Evolutionary conservation across 64 coral and sea anemone species (phyloP).

Genomic region (Stichodactyla helianthus): DNA sequence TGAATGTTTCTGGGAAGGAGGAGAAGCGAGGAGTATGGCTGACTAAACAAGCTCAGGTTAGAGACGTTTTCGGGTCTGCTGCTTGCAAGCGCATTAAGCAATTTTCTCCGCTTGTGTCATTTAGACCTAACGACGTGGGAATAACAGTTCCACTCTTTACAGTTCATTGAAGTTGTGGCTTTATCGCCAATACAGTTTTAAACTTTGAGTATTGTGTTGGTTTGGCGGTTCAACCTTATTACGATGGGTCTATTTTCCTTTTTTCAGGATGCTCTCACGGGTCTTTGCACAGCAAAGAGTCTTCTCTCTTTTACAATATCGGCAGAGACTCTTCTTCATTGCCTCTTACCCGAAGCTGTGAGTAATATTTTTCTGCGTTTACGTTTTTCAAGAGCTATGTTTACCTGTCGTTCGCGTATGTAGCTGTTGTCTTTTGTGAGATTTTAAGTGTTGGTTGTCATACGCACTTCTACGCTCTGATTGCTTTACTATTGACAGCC

Average conservation of each 20-base stretch:
- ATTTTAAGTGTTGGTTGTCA: conserved; percentile 11
- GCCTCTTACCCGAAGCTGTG: conserved; percentile 15
- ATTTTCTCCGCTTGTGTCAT: neutral
- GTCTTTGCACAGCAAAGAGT: neutral
- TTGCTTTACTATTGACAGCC: conserved; percentile 18
- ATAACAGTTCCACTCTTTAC: neutral
- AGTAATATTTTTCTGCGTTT: neutral
- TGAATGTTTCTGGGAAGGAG: conserved; percentile 18
- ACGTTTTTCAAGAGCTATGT: neutral
- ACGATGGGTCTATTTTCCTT: neutral
- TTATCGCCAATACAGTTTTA: neutral
- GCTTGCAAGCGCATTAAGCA: neutral
- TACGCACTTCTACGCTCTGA: conserved; percentile 22
- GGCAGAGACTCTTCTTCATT: conserved; percentile 11
- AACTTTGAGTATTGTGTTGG: conserved; percentile 13
- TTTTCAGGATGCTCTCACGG: conserved; percentile 11
- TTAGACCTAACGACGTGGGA: neutral
- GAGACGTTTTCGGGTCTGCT: neutral
- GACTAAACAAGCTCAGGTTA: neutral
- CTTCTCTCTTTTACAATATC: conserved; percentile 3
- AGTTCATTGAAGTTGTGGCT: conserved; percentile 1
- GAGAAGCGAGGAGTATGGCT: neutral
- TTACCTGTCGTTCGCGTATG: conserved; percentile 11
- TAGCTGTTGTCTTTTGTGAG: conserved; percentile 6
- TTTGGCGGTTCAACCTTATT: conserved; percentile 4